Evolutionary conservation across 2,113 vertebrate species (phyloP).

Genomic region (Pimephales promelas): DNA sequence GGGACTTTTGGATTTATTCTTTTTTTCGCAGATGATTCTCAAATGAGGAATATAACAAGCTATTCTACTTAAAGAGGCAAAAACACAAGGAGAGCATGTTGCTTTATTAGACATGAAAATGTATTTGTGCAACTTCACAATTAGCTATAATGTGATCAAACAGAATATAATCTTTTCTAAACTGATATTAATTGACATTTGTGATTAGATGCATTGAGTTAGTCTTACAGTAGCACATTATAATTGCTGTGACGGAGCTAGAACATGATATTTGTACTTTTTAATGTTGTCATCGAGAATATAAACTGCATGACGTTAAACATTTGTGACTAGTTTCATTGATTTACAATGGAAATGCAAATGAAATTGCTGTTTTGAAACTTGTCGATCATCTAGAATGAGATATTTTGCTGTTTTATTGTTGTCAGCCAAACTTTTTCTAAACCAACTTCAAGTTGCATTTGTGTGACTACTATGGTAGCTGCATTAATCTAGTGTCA

Average conservation of each 20-base stretch:
- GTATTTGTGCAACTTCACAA: neutral
- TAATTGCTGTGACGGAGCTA: neutral
- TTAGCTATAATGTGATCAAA: neutral
- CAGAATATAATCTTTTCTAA: neutral
- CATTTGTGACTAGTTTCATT: neutral
- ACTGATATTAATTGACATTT: neutral
- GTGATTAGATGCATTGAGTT: neutral
- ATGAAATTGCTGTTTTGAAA: neutral
- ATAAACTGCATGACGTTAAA: too few relatives aligned
- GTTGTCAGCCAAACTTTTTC: too few relatives aligned
- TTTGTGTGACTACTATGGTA: neutral
- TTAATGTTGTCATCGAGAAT: neutral
- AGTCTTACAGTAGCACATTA: neutral
- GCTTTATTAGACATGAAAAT: neutral
- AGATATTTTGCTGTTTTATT: neutral
- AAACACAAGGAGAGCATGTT: too few relatives aligned
- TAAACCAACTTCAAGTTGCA: neutral
- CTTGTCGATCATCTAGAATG: neutral
- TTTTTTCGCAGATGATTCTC: too few relatives aligned
- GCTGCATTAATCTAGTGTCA: too few relatives aligned
- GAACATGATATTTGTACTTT: neutral
- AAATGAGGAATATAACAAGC: too few relatives aligned
- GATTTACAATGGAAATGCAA: neutral
- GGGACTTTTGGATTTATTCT: too few relatives aligned
- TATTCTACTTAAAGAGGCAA: too few relatives aligned